Evolutionary conservation across 2,888 invertebrate species (phyloP), one percentile per base, ranked within the genome.

Genomic region (Trachelus tabidus): DNA sequence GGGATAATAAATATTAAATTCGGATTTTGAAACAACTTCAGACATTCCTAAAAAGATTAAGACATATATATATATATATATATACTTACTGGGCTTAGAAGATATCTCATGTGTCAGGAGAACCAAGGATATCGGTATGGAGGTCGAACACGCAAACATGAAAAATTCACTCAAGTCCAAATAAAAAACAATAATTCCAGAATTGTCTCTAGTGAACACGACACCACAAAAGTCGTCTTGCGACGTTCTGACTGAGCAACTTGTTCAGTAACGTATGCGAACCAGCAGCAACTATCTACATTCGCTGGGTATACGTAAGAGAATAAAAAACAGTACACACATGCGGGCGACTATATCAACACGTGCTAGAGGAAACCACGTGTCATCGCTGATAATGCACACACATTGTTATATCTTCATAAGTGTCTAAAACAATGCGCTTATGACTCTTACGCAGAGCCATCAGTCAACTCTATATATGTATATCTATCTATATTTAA

Each of bases 311-410:
- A 35, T 37, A 69, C 69, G 75, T 75, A 35, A 34, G 12, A 73
- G 77, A 69, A 56, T 56, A 56, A 56, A 40, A 56, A 56, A 56
- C 23, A 15, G 23, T 6, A 56, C 40, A 78, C 73, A 77, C 79
- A 75, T 33, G 75, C 75, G 75, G 80, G 73, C 69, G 68, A 40
- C 69, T 77, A 73, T 71, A 78, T 68, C 34, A 31, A 37, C 76
- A 69, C 75, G 73, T 73, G 76, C 75, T 76, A 69, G 75, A 35
- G 79, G 78, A 80, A 84, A 79, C 83, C 78, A 78, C 76, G 79
- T 79, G 73, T 82, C 81, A 82, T 80, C 76, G 76, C 80, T 76
- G 80, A 84, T 81, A 80, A 83, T 79, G 74, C 76, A 75, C 69
- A 73, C 77, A 74, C 34, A 33, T 71, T 23, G 12, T 33, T 56